phyloP scores from a whole-genome alignment of 2,113 vertebrate species.

The Proteles cristata region DNA sequence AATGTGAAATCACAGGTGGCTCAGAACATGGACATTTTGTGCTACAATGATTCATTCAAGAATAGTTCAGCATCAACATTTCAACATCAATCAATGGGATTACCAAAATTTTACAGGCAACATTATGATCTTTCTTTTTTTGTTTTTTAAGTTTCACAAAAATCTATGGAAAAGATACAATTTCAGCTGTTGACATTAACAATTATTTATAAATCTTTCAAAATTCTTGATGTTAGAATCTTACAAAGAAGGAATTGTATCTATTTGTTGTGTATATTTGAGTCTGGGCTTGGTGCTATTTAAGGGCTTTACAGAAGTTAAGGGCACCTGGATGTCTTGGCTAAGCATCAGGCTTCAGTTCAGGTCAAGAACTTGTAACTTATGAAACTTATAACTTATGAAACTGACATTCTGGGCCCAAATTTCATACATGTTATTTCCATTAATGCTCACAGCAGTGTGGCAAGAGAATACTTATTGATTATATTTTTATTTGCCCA shows the following conservation, averaged over 20 bases:
- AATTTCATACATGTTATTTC: background rate
- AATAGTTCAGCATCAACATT: background rate
- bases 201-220: background rate
- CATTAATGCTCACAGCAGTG: background rate
- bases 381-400: background rate
- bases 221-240: background rate
- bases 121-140: background rate
- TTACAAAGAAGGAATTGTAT: background rate
- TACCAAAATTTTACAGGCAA: rapidly evolving
- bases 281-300: background rate
- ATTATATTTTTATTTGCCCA: slow-evolving; percentile 11
- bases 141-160: background rate
- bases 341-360: too few relatives aligned
- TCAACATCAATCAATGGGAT: background rate
- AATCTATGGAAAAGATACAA: background rate
- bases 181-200: background rate
- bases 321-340: too few relatives aligned
- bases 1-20: background rate
- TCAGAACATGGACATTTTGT: slow-evolving; percentile 7
- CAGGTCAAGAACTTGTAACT: too few relatives aligned
- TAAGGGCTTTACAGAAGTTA: background rate
- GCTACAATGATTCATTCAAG: background rate
- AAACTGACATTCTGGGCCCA: background rate
- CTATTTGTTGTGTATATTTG: background rate
- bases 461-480: background rate